Conservation (phyloP, 2,797 vertebrate genomes). For the Trachops cirrhosus region DNA sequence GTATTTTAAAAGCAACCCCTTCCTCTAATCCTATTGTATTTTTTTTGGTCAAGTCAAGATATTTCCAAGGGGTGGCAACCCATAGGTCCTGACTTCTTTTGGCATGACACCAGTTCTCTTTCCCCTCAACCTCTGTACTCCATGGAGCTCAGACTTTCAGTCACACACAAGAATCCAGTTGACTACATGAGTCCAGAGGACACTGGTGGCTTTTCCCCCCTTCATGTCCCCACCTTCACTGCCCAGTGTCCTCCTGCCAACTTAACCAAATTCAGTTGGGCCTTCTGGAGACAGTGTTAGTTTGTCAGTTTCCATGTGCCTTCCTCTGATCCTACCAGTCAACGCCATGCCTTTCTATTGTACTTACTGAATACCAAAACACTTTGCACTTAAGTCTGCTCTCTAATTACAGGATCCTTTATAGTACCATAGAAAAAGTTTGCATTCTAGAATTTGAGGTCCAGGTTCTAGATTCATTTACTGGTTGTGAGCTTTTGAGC, state of each 20-base stretch:
- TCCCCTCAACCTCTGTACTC: neutral
- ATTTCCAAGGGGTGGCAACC: neutral
- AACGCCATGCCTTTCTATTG: neutral
- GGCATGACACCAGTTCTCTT: neutral
- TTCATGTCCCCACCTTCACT: neutral
- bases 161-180: neutral
- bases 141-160: neutral
- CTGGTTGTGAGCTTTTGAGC: neutral
- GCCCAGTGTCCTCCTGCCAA: neutral
- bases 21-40: neutral
- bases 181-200: neutral
- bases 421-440: neutral
- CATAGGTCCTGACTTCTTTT: neutral
- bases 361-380: neutral
- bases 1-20: neutral
- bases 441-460: neutral
- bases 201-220: neutral
- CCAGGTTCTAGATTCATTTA: slow-evolving; percentile 3
- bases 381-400: slow-evolving; percentile 20
- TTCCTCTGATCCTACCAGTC: neutral
- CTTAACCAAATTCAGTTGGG: neutral
- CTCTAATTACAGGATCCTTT: neutral
- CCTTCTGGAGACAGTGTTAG: neutral
- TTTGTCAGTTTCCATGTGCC: neutral
- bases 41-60: neutral